Base-by-base conservation (phyloP, 2,888 invertebrate genomes). In the Leptopilina myrica region DNA sequence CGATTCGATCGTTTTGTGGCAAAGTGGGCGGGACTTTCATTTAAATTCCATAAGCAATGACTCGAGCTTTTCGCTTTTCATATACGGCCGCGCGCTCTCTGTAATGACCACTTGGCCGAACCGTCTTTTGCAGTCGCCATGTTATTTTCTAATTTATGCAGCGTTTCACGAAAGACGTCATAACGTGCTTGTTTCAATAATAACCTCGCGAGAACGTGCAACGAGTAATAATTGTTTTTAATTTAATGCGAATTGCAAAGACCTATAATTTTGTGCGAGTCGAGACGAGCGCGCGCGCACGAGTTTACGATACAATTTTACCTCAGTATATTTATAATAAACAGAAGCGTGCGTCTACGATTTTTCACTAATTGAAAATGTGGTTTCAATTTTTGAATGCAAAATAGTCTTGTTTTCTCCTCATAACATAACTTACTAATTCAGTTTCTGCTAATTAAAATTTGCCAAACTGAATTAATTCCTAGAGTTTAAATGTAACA, bases 1-100 rank as follows among this genome's bases (percentile, higher is more conserved):
- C 81, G 80, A 82, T 82, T 80, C 33, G 80, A 82, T 82, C 80
- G 81, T 33, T 75, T 69, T 49, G 4, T 49, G 9, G 20, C 78
- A 80, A 20, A 83, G 81, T 82, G 79, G 81, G 80, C 81, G 81
- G 82, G 81, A 82, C 83, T 82, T 81, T 80, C 83, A 82, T 82
- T 84, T 81, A 81, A 81, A 81, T 84, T 83, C 81, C 81, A 73
- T 56, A 73, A 56, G 73, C 56, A 73, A 73, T 73, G 56, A 73
- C 73, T 73, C 33, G 73, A 33, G 56, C 73, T 73, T 73, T 53
- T 73, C 73, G 56, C 56, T 73, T 73, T 73, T 73, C 73, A 73
- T 73, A 73, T 73, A 73, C 56, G 33, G 73, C 73, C 49, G 49
- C 49, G 49, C 46, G 46, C 26, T 56, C 73, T 73, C 33, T 33